Base-by-base conservation (phyloP, 2,888 invertebrate species). In the Sesia bembeciformis region DNA sequence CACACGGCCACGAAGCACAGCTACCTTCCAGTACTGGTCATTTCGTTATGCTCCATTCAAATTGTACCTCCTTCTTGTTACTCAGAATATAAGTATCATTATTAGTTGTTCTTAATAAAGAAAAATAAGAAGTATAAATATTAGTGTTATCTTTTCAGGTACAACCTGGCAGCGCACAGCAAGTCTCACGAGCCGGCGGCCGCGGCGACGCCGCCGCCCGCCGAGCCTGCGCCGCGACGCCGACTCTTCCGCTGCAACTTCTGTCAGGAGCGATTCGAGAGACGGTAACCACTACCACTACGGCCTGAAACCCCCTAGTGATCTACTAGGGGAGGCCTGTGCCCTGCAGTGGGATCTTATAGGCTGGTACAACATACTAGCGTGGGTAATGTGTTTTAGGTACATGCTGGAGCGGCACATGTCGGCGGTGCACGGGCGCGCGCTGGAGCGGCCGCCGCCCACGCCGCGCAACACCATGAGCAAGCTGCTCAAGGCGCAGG, bases 391-490 rank as follows among this genome's bases (percentile, higher is more conserved):
- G 23, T 23, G 5, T 8, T 23, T 23, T 52, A 60, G 84, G 56
- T 84, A 84, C 74, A 76, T 87, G 81, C 67, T 90, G 70, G 90
- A 89, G 80, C 84, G 87, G 43, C 89, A 89, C 78, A 72, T 73
- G 70, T 74, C 80, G 54, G 67, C 61, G 42, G 77, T 66, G 60
- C 89, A 88, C 78, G 84, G 85, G 1, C 81, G 85, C 64, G 75
- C 86, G 61, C 78, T 86, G 60, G 90, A 90, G 75, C 79, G 85
- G 4, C 81, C 84, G 59, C 86, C 85, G 62, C 82, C 87, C 64
- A 83, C 85, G 58, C 87, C 88, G 60, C 77, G 88, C 58, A 90
- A 88, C 76, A 90, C 90, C 62, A 90, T 90, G 90, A 85, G 83
- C 80, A 89, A 89, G 73, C 76, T 89, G 74, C 83, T 90, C 53